Conservation (phyloP, 2,113 vertebrate genomes). For the Odontesthes bonariensis region DNA sequence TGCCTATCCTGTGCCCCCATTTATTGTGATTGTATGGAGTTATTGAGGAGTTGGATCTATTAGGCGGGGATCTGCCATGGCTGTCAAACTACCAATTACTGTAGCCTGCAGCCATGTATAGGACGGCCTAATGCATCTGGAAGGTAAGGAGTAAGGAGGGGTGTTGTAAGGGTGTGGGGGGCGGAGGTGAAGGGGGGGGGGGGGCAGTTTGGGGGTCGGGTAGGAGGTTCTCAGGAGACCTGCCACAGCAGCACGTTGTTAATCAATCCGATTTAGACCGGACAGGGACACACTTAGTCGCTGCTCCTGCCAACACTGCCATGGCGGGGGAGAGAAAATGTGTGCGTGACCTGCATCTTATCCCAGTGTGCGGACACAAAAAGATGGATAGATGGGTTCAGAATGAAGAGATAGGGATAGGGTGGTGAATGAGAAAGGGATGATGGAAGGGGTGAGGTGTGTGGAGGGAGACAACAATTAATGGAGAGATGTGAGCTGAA, state of each 20-base stretch:
- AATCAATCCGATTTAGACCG: slow-evolving; percentile 86
- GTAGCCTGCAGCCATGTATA: slow-evolving; percentile 66
- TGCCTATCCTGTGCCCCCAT: slow-evolving; percentile 69
- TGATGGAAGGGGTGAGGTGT: slow-evolving; percentile 68
- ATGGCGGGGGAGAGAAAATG: slow-evolving; percentile 62
- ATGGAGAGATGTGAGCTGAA: slow-evolving; percentile 78
- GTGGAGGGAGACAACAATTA: slow-evolving; percentile 74
- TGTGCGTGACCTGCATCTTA: slow-evolving; percentile 84
- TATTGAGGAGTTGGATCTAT: slow-evolving; percentile 82
- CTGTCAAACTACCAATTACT: slow-evolving; percentile 80
- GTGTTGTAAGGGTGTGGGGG: slow-evolving; percentile 26
- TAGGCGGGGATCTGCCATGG: slow-evolving; percentile 77
- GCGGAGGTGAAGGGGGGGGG: slow-evolving; percentile 8
- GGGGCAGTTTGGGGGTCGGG: slow-evolving; percentile 14
- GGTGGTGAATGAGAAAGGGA: slow-evolving; percentile 58
- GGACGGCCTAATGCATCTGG: slow-evolving; percentile 56
- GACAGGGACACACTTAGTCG: slow-evolving; percentile 82
- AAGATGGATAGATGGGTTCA: slow-evolving; percentile 79
- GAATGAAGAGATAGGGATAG: slow-evolving; percentile 72
- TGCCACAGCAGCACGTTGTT: slow-evolving; percentile 78
- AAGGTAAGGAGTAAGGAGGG: slow-evolving; percentile 38
- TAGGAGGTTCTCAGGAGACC: slow-evolving; percentile 75
- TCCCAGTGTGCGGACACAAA: slow-evolving; percentile 61
- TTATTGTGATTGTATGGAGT: slow-evolving; percentile 81
- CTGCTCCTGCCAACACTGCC: slow-evolving; percentile 70